Evolutionary conservation across 2,888 invertebrate species (phyloP).

Genomic region (Ornithoptera priamus): DNA sequence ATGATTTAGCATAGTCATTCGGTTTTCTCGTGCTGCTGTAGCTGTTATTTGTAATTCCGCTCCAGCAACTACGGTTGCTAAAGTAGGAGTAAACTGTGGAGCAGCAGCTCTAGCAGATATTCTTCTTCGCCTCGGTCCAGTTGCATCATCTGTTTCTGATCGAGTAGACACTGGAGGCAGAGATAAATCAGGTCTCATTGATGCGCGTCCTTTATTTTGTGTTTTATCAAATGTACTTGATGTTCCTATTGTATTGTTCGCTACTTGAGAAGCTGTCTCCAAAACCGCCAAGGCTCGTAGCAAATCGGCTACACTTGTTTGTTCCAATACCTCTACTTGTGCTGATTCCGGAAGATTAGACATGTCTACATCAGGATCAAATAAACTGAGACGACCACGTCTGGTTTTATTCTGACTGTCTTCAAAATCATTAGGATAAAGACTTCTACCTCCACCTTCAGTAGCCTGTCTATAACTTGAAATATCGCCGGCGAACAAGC

Average conservation of each 20-base stretch:
- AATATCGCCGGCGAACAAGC: constrained; percentile 53
- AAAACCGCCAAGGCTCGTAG: constrained; percentile 88
- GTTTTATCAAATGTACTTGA: constrained; percentile 34
- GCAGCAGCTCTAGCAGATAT: constrained; percentile 67
- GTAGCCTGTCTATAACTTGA: constrained; percentile 47
- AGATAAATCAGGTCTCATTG: constrained; percentile 59
- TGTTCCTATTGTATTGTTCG: constrained; percentile 19
- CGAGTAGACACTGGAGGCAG: constrained; percentile 49
- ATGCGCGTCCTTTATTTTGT: constrained; percentile 57
- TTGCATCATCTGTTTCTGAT: constrained; percentile 51
- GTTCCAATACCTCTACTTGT: constrained; percentile 85
- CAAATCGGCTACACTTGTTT: constrained; percentile 90
- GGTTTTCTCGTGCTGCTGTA: constrained; percentile 64
- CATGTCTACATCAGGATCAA: constrained; percentile 69
- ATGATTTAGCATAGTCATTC: constrained; percentile 69
- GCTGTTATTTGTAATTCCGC: constrained; percentile 70
- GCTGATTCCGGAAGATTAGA: constrained; percentile 62
- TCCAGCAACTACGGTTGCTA: constrained; percentile 73
- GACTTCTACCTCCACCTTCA: constrained; percentile 43
- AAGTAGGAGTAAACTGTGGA: constrained; percentile 69
- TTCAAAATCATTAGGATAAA: constrained; percentile 58
- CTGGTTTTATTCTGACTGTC: constrained; percentile 64
- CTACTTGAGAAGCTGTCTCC: constrained; percentile 52
- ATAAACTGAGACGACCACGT: constrained; percentile 68
- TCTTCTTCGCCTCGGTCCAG: constrained; percentile 62